Evolutionary conservation across 2,113 vertebrate species (phyloP), one percentile per base, ranked within the genome.

Genomic region (Macrotus californicus): DNA sequence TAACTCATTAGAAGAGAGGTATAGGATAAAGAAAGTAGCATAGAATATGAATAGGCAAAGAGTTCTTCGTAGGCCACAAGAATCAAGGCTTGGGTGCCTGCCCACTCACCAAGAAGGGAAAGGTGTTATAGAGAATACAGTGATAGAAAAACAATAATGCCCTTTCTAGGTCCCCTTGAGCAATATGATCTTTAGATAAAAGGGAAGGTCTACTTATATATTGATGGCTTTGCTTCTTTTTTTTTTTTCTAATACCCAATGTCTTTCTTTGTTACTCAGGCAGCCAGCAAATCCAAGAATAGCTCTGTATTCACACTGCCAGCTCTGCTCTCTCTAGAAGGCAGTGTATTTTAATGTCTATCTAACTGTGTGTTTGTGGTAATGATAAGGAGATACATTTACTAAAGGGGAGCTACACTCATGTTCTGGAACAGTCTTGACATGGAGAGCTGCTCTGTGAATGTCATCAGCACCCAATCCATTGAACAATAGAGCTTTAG

Each of bases 371-470:
- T 76, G 50, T 67, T 96, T 73, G 56, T 29, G 73, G 50, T 86
- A 97, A 94, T 81, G 86, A 95, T 92, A 95, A 96, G 93, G 70
- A 97, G 86, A 97, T 83, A 93, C 21, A 61, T 88, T 96, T 88
- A 81, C 91, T 46, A 43, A 82, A 52, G 90, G 67, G 81, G 48
- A 90, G 77, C 64, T 76, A 61, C 36, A 94, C 67, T 93, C 66
- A 39, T 77, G 67, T 84, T 94, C 75, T 80, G 39, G 66, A 98
- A 80, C 72, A 87, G 50, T 94, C 81, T 95, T 94, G 96, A 94
- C 69, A 54, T 79, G 70, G 70, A 81, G 29, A 96, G 77, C 61
- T 94, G 93, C 36, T 59, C 43, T 69, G 41, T 79, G 92, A 96
- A 87, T 4, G 31, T 54, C 19, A 93, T 83, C 64, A 31, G 24